Conservation (phyloP, 2,888 invertebrate species). For the Pollenia amentaria region DNA sequence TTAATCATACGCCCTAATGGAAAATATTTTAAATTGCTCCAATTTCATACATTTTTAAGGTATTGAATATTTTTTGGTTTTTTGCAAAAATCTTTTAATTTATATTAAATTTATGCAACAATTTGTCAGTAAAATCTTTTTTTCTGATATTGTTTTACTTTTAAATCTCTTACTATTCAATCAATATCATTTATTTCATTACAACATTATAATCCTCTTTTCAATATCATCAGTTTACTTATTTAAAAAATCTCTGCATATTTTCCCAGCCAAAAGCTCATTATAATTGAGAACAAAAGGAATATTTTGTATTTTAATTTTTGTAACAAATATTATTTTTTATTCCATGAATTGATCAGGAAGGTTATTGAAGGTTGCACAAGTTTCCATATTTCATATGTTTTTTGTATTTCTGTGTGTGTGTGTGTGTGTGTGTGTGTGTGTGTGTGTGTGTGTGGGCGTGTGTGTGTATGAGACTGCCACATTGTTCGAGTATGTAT, state of each 20-base stretch:
- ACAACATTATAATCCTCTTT: conserved; percentile 54
- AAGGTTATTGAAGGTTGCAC: neutral
- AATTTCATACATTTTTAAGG: neutral
- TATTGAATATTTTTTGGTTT: neutral
- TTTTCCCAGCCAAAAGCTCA: conserved; percentile 1
- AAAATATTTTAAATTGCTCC: neutral
- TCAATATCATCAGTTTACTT: conserved; percentile 58
- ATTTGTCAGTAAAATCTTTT: neutral
- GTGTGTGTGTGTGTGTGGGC: neutral
- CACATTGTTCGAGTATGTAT: conserved; percentile 34
- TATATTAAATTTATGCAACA: neutral
- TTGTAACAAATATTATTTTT: neutral
- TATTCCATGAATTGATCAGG: neutral
- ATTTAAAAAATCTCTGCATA: conserved; percentile 37
- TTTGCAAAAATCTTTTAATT: neutral
- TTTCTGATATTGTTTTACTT: neutral
- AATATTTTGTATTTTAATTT: neutral
- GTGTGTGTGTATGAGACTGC: neutral
- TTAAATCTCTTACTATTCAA: conserved; percentile 26
- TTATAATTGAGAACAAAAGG: conserved; percentile 6
- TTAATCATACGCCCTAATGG: neutral
- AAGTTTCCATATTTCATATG: neutral
- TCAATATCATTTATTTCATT: conserved; percentile 48
- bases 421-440: neutral
- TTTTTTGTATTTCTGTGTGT: neutral